A percentile compares a stretch with the other conserved stretches of the same genome.
Evolutionary conservation across 1,140 invertebrate species (phyloP).

Genomic region (Pachypeltis micranthus): DNA sequence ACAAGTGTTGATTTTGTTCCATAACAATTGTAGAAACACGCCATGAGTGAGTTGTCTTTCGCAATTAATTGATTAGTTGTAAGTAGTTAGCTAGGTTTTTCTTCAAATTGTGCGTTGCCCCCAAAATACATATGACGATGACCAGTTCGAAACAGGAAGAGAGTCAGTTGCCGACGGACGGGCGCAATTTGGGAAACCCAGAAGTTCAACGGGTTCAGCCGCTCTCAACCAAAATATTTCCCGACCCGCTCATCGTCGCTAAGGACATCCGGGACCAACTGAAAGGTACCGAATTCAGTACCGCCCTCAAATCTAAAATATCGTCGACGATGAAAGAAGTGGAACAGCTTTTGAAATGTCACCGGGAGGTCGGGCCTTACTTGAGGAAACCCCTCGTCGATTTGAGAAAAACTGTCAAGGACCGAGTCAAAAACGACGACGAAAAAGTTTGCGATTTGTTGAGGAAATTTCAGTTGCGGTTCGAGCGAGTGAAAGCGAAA

Average conservation of each 20-base stretch:
- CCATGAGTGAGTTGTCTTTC: too few relatives aligned
- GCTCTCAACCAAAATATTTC: background rate
- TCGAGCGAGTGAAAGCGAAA: background rate
- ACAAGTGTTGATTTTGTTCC: too few relatives aligned
- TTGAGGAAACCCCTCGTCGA: background rate
- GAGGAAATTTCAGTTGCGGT: background rate
- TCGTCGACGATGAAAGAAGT: background rate
- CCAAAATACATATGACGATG: too few relatives aligned
- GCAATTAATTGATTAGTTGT: too few relatives aligned
- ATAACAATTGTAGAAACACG: too few relatives aligned
- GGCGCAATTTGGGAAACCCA: too few relatives aligned
- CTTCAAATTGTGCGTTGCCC: too few relatives aligned
- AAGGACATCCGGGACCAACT: conserved; percentile 1
- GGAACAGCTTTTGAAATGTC: background rate
- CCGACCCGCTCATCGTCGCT: background rate
- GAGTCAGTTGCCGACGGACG: too few relatives aligned
- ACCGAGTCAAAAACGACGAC: background rate
- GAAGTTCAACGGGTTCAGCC: too few relatives aligned
- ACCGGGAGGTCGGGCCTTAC: background rate
- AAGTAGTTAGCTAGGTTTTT: too few relatives aligned
- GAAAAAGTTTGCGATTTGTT: background rate
- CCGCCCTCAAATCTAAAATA: background rate
- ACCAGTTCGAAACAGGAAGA: too few relatives aligned
- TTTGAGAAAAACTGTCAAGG: background rate
- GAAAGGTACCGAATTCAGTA: background rate